A percentile compares a stretch with the other conserved stretches of the same genome.
These are phyloP conservation scores for Holothuria scabra DNA, from an alignment of 53 echinoderm and acorn worm genomes.

Conservation along the genomic window DNA sequence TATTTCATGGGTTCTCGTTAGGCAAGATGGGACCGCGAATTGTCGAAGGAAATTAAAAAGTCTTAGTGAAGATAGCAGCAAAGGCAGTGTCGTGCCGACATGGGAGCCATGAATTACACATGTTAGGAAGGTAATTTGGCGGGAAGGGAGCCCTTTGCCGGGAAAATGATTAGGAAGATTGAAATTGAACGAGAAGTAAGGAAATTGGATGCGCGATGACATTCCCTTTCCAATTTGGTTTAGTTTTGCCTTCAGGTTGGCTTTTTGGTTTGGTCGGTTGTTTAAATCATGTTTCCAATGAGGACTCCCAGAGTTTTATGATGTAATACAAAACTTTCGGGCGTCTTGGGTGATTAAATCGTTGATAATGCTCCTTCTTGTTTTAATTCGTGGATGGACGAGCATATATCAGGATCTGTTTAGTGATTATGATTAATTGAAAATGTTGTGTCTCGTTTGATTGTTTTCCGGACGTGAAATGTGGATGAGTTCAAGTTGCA, in stretches of 20 bases:
- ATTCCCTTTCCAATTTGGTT: slow-evolving; percentile 53
- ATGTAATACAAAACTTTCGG: slow-evolving; percentile 55
- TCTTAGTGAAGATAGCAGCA: slow-evolving; percentile 26
- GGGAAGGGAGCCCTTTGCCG: slow-evolving; percentile 37
- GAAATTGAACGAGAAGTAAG: slow-evolving; percentile 47
- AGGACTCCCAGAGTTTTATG: slow-evolving; percentile 28
- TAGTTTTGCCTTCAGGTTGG: slow-evolving; percentile 33
- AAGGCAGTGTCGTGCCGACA: slow-evolving; percentile 28
- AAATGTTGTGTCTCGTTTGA: background rate
- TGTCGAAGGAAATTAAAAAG: slow-evolving; percentile 55
- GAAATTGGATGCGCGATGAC: slow-evolving; percentile 54
- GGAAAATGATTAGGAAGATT: slow-evolving; percentile 53
- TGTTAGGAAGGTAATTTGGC: slow-evolving; percentile 40
- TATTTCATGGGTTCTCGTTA: slow-evolving; percentile 50
- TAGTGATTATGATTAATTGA: slow-evolving; percentile 35
- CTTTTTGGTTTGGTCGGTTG: slow-evolving; percentile 29
- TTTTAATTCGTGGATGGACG: slow-evolving; percentile 39
- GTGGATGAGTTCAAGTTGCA: no score
- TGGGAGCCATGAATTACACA: slow-evolving; percentile 54
- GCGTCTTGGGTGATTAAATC: slow-evolving; percentile 46
- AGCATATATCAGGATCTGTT: slow-evolving; percentile 43
- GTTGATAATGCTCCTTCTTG: background rate
- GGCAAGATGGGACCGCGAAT: slow-evolving; percentile 41
- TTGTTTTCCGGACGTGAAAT: no score
- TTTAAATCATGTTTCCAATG: slow-evolving; percentile 51